phyloP scores from a whole-genome alignment of 37 sponge, comb jelly and placozoan genomes.

The Haliclona indistincta region DNA sequence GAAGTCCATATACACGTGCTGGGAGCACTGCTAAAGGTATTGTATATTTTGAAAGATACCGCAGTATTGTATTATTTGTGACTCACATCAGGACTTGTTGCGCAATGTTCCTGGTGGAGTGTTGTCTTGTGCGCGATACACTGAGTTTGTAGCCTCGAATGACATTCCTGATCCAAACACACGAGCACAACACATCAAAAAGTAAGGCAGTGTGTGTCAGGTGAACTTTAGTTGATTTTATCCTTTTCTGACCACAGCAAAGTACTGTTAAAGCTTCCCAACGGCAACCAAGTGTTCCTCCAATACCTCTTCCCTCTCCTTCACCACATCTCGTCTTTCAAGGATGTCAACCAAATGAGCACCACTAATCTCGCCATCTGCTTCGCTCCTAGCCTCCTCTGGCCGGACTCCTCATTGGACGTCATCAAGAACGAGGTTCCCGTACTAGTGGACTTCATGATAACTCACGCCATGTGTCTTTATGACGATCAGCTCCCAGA shows the following conservation, averaged over 20 bases:
- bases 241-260: conserved; percentile 13
- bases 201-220: conserved; percentile 26
- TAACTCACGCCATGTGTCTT: conserved; percentile 53
- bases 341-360: conserved; percentile 65
- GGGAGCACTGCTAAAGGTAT: conserved; percentile 54
- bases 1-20: conserved; percentile 44
- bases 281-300: conserved; percentile 53
- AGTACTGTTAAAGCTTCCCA: conserved; percentile 47
- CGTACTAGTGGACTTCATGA: conserved; percentile 69
- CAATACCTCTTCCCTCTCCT: conserved; percentile 62
- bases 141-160: conserved; percentile 76
- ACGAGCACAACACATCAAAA: conserved; percentile 48
- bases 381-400: conserved; percentile 74
- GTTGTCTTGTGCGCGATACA: conserved; percentile 56
- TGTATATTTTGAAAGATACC: not conserved
- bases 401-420: conserved; percentile 70
- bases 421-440: conserved; percentile 86
- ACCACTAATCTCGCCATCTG: conserved; percentile 78
- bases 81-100: conserved; percentile 47
- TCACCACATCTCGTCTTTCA: conserved; percentile 41
- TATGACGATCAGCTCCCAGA: conserved; percentile 58
- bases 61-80: not conserved
- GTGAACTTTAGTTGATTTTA: not conserved
- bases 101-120: conserved; percentile 67
- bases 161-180: conserved; percentile 44